Conservation (phyloP, 2,888 invertebrate genomes). For the Rhabditoides inermis region DNA sequence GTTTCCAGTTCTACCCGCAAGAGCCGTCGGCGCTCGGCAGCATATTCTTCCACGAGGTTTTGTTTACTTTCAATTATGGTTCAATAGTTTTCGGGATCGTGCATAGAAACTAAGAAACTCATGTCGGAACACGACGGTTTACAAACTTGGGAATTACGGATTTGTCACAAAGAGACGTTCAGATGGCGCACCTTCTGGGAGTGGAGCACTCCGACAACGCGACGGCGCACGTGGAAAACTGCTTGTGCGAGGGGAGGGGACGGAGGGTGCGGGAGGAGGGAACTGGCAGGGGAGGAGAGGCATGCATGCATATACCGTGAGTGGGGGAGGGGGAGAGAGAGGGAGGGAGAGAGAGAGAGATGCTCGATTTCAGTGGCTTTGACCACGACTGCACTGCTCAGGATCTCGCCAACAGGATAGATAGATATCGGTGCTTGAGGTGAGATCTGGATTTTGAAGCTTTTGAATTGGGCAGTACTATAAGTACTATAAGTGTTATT, state of each 20-base stretch:
- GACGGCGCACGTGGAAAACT: not conserved
- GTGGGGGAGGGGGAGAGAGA: too few species aligned
- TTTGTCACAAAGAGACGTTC: too few species aligned
- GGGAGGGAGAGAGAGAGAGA: too few species aligned
- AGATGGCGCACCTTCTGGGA: too few species aligned
- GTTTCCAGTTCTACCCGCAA: conserved; percentile 46
- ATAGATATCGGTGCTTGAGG: conserved; percentile 38
- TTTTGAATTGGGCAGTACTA: too few species aligned
- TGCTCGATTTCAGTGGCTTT: conserved; percentile 38
- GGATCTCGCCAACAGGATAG: conserved; percentile 40
- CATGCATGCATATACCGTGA: not conserved
- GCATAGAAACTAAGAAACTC: conserved; percentile 17
- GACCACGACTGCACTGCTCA: conserved; percentile 50
- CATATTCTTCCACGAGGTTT: conserved; percentile 50
- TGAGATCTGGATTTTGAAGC: too few species aligned
- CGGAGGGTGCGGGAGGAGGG: not conserved
- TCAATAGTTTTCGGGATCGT: too few species aligned
- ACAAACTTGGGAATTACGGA: too few species aligned
- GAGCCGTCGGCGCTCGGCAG: conserved; percentile 50
- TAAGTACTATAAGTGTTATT: too few species aligned
- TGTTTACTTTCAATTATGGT: too few species aligned
- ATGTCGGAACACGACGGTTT: not conserved
- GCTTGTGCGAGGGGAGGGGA: not conserved
- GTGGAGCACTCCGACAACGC: too few species aligned
- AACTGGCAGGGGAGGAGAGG: not conserved